These are phyloP conservation scores for Caenorhabditis latens DNA, from an alignment of 1,140 invertebrate species.

Conservation along the genomic window DNA sequence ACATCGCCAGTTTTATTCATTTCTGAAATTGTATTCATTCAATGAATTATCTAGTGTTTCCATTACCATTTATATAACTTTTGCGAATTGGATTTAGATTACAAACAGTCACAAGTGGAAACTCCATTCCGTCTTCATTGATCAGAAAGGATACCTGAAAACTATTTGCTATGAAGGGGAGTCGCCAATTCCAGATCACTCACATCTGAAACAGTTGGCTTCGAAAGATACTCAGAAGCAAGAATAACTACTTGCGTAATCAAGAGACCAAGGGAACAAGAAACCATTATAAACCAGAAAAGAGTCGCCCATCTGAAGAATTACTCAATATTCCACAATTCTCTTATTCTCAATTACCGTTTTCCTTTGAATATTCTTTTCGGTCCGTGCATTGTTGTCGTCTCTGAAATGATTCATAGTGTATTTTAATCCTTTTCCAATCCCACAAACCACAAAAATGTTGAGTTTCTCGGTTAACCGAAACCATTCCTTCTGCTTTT, in stretches of 20 bases:
- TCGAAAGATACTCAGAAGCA: constrained; percentile 3
- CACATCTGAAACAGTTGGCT: constrained; percentile 13
- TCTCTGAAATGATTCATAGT: constrained; percentile 38
- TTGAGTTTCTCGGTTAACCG: constrained; percentile 36
- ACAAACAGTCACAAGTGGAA: constrained; percentile 54
- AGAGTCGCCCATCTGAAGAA: constrained; percentile 5
- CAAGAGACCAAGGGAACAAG: not conserved
- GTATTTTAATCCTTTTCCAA: not conserved
- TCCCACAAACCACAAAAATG: constrained; percentile 45
- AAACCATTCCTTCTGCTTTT: constrained; percentile 3
- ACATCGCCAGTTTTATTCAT: constrained; percentile 32
- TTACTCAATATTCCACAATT: not conserved
- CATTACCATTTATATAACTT: constrained; percentile 42
- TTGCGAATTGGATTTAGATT: constrained; percentile 58
- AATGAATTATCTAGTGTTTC: too few species aligned
- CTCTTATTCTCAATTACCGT: not conserved
- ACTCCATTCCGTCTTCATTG: constrained; percentile 42
- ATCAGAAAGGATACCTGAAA: constrained; percentile 60
- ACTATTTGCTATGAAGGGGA: not conserved
- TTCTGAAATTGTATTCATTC: not conserved
- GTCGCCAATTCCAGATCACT: not conserved
- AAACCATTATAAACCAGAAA: constrained; percentile 33
- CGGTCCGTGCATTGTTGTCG: constrained; percentile 60
- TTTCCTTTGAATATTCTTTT: constrained; percentile 50
- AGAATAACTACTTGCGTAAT: constrained; percentile 11